Evolutionary conservation across 2,797 vertebrate genomes (phyloP), one percentile per base, ranked within the genome.

Genomic region (Arremon aurantiirostris): DNA sequence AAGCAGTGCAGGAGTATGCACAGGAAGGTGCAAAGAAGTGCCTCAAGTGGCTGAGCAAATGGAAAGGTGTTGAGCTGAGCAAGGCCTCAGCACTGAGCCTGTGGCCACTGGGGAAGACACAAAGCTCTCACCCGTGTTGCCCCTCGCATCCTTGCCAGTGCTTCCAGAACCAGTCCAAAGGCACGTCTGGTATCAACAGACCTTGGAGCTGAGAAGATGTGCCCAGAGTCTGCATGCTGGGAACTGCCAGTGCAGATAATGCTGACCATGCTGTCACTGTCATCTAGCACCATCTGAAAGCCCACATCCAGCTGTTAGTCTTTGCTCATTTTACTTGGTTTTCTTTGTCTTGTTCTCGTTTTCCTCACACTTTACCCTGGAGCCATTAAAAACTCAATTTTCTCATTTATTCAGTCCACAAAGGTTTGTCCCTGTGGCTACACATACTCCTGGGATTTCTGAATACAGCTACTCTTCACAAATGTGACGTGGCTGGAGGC

Each of bases 201-300:
- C 42, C 94, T 94, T 5, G 91, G 91, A 26, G 85, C 78, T 34
- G 84, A 96, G 34, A 68, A 79, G 63, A 96, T 3, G 82, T 19
- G 61, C 70, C 86, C 42, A 18, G 64, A 50, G 26, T 91, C 93
- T 20, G 73, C 34, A 2, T 37, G 35, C 81, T 91, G 86, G 72
- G 76, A 94, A 46, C 39, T 68, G 77, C 93, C 96, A 8, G 69
- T 37, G 65, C 75, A 78, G 77, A 41, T 66, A 56, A 47, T 41
- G 87, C 84, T 94, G 82, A 86, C 56, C n/a, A 49, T 35, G 79
- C 39, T 82, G 61, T 96, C 95, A 42, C 76, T 92, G 92, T 96
- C 94, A 4, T 94, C 90, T 42, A 97, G 84, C 86, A 98, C 93
- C 78, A 94, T 93, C 98, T 98, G 95, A 94, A 98, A 98, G 50